Percentiles rank a stretch among this genome's conserved stretches.
Conservation (phyloP, 53 echinoderm and acorn worm species). For the Crossaster papposus region DNA sequence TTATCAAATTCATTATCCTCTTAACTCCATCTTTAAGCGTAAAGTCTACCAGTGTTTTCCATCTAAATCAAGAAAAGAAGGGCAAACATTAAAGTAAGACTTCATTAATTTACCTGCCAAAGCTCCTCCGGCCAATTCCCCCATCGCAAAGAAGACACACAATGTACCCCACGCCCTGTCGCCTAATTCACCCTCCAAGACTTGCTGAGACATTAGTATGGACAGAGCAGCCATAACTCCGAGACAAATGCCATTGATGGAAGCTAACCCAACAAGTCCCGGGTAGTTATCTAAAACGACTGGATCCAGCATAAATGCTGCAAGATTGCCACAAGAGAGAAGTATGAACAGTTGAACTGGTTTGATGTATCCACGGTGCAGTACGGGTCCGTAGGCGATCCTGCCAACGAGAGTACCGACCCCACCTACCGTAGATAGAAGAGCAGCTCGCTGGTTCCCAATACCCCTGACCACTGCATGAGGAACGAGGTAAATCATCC, state of each 20-base stretch:
- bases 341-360: constrained; percentile 47
- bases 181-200: constrained; percentile 13
- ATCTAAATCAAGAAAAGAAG: too few relatives aligned
- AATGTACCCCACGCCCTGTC: constrained; percentile 27
- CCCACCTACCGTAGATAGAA: constrained; percentile 58
- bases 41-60: too few relatives aligned
- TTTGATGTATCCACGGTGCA: constrained; percentile 32
- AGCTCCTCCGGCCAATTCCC: constrained; percentile 58
- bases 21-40: too few relatives aligned
- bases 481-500: constrained; percentile 69
- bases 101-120: constrained; percentile 37
- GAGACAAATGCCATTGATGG: constrained; percentile 46
- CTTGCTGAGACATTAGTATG: constrained; percentile 32
- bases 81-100: not conserved
- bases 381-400: constrained; percentile 48
- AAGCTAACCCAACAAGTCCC: constrained; percentile 3
- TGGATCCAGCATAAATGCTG: constrained; percentile 53
- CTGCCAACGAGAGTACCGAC: constrained; percentile 62
- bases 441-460: constrained; percentile 13
- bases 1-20: too few relatives aligned
- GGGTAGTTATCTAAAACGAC: not conserved
- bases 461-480: constrained; percentile 64
- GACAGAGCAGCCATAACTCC: constrained; percentile 31
- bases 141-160: constrained; percentile 42
- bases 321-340: constrained; percentile 29